A percentile compares a stretch with the other conserved stretches of the same genome.
Conservation (phyloP, 2,113 vertebrate species). For the Andinoacara biseriatus region DNA sequence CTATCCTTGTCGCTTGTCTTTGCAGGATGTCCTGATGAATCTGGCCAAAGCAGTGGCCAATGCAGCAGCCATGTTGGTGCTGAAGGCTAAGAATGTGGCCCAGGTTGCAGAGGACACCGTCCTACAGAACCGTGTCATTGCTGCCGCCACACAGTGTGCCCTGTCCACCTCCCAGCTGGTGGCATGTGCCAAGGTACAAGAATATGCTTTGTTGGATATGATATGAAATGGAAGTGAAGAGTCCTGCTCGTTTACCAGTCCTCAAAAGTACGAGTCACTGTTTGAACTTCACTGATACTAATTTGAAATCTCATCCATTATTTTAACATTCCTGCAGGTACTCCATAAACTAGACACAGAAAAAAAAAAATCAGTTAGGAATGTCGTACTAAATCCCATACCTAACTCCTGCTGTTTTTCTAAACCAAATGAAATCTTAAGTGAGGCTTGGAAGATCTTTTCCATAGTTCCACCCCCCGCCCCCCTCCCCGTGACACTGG, state of each 20-base stretch:
- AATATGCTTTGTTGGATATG: neutral
- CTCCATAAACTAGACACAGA: neutral
- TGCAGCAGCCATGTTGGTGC: slow-evolving; percentile 95
- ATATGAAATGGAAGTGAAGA: neutral
- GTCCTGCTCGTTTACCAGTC: neutral
- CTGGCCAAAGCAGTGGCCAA: slow-evolving; percentile 98
- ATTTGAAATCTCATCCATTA: neutral
- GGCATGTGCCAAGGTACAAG: slow-evolving; percentile 92
- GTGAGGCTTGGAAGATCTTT: neutral
- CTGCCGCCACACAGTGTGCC: slow-evolving; percentile 95
- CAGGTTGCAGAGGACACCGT: slow-evolving; percentile 93
- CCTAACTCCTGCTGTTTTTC: neutral
- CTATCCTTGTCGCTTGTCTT: neutral
- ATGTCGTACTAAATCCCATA: neutral
- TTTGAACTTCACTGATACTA: neutral
- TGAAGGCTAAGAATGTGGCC: slow-evolving; percentile 99
- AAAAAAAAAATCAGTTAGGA: fast-evolving
- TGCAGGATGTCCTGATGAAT: slow-evolving; percentile 94
- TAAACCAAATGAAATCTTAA: neutral
- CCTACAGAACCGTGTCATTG: slow-evolving; percentile 96
- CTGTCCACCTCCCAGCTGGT: slow-evolving; percentile 98
- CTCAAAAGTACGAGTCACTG: neutral
- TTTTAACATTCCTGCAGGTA: neutral
- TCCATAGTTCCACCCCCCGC: neutral
- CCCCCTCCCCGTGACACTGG: neutral